Evolutionary conservation across 1,140 invertebrate genomes (phyloP).

Genomic region (Leptopilina clavipes): DNA sequence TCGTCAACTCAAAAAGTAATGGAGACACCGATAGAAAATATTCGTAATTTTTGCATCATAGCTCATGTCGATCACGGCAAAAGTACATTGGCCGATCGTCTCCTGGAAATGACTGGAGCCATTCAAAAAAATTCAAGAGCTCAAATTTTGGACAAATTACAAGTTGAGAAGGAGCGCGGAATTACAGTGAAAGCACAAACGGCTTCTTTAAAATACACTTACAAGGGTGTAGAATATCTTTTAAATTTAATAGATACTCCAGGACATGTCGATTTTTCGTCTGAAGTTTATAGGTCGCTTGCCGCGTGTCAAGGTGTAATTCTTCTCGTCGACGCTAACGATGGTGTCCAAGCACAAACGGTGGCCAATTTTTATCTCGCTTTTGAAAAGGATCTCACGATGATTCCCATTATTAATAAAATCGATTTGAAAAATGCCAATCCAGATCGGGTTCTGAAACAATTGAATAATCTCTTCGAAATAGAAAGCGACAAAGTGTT

Average conservation of each 20-base stretch:
- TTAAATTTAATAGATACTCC: conserved; percentile 98
- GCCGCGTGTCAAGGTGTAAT: conserved; percentile 96
- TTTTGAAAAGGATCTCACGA: conserved; percentile 85
- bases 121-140: conserved; percentile 81
- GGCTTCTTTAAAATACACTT: conserved; percentile 88
- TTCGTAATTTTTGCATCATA: conserved; percentile 96
- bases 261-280: conserved; percentile 98
- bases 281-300: conserved; percentile 94
- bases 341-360: conserved; percentile 98
- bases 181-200: conserved; percentile 99
- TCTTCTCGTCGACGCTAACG: conserved; percentile 96
- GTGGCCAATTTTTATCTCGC: conserved; percentile 97
- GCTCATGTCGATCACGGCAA: conserved; percentile 99
- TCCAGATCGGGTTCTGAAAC: conserved; percentile 85
- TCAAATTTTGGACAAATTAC: conserved; percentile 91
- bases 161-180: conserved; percentile 95
- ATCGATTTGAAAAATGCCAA: conserved; percentile 95
- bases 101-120: conserved; percentile 92
- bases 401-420: conserved; percentile 97
- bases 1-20: conserved; percentile 53
- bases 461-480: conserved; percentile 90
- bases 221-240: conserved; percentile 83
- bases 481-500: conserved; percentile 82
- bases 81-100: conserved; percentile 94
- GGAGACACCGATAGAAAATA: conserved; percentile 80